phyloP scores from a whole-genome alignment of 1,140 invertebrate genomes.

The Anastatus disparis region DNA sequence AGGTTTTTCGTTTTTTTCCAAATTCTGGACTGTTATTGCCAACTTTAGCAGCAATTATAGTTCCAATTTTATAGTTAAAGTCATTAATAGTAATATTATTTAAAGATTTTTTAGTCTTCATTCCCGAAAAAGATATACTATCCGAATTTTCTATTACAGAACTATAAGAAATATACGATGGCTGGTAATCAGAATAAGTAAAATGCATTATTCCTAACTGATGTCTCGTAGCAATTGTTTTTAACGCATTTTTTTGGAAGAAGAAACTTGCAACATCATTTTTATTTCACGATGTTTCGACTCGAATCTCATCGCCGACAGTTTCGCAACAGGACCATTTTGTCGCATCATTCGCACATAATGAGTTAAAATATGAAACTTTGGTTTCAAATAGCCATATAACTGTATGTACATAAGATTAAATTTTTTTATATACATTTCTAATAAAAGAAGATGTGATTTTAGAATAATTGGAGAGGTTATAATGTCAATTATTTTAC shows the following conservation, averaged over 20 bases:
- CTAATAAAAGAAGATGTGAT: neutral
- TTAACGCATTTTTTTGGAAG: neutral
- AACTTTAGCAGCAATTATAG: no score
- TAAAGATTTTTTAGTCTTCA: no score
- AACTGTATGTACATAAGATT: constrained; percentile 14
- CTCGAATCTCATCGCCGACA: constrained; percentile 25
- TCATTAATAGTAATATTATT: no score
- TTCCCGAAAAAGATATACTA: no score
- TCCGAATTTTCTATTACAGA: no score
- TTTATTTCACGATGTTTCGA: constrained; percentile 14
- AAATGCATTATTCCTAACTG: no score
- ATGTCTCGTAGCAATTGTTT: neutral
- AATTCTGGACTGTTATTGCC: no score
- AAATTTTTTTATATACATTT: constrained; percentile 19
- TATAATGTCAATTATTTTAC: constrained; percentile 42
- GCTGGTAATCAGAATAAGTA: no score
- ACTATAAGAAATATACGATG: no score
- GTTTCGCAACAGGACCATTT: constrained; percentile 12
- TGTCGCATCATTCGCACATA: constrained; percentile 13
- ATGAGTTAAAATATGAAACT: constrained; percentile 31
- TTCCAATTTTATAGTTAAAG: no score
- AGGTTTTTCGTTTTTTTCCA: no score
- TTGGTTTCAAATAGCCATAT: constrained; percentile 22
- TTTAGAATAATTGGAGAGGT: constrained; percentile 10
- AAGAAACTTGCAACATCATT: neutral